Conservation (phyloP, 2,888 invertebrate species). For the Sarcophaga variegata region DNA sequence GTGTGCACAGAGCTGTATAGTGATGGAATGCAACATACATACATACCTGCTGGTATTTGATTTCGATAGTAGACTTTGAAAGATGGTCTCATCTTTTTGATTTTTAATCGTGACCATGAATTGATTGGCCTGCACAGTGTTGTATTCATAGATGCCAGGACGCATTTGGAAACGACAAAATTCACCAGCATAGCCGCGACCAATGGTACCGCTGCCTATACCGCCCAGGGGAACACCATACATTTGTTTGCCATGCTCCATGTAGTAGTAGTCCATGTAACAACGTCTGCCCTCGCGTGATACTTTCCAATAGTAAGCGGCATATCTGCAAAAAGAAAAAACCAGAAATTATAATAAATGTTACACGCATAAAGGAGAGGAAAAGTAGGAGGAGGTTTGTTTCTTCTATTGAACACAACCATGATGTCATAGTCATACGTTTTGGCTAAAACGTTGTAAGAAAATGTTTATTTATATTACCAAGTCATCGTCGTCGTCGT, state of each 20-base stretch:
- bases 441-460: constrained; percentile 23
- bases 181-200: constrained; percentile 95
- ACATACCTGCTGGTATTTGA: constrained; percentile 86
- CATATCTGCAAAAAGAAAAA: constrained; percentile 84
- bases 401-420: neutral
- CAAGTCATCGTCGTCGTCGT: neutral
- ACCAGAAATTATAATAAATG: constrained; percentile 72
- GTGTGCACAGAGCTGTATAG: too few species aligned
- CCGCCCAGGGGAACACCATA: constrained; percentile 95
- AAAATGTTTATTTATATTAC: constrained; percentile 43
- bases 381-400: too few species aligned
- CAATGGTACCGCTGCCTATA: constrained; percentile 89
- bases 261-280: constrained; percentile 90
- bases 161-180: constrained; percentile 95
- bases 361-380: too few species aligned
- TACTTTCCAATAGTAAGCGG: constrained; percentile 86
- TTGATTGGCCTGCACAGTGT: constrained; percentile 91
- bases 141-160: constrained; percentile 94
- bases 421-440: constrained; percentile 50
- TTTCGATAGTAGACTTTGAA: constrained; percentile 90
- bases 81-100: constrained; percentile 86
- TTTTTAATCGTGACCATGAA: constrained; percentile 94
- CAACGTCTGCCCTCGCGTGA: constrained; percentile 86
- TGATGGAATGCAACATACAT: too few species aligned
- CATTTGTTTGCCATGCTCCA: constrained; percentile 89